These are phyloP conservation scores for Apamea anceps DNA, from an alignment of 2,888 invertebrate genomes.

Conservation along the genomic window DNA sequence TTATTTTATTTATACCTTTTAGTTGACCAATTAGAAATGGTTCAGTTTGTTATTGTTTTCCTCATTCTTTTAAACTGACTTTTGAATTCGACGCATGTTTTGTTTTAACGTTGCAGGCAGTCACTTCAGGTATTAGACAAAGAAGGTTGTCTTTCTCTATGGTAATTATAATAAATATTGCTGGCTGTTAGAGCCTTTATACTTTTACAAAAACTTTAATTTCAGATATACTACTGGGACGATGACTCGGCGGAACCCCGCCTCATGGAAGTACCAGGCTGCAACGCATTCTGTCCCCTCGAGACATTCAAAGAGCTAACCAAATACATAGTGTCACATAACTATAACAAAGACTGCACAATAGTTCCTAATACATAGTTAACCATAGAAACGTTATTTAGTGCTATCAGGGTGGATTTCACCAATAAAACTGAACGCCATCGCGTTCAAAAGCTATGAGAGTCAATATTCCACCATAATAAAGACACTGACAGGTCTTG, in stretches of 20 bases:
- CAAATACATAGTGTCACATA: slow-evolving; percentile 83
- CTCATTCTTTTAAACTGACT: slow-evolving; percentile 14
- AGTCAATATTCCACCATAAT: neutral
- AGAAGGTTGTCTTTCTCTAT: neutral
- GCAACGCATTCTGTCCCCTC: slow-evolving; percentile 88
- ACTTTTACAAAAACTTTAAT: slow-evolving; percentile 37
- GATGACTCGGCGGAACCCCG: slow-evolving; percentile 88
- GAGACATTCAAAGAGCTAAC: slow-evolving; percentile 87
- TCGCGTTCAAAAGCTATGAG: neutral
- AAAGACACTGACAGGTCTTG: neutral
- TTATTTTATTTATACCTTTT: slow-evolving; percentile 15
- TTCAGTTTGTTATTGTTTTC: slow-evolving; percentile 10
- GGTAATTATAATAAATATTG: neutral
- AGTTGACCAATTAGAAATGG: slow-evolving; percentile 10
- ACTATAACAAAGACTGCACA: slow-evolving; percentile 86
- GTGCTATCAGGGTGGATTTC: slow-evolving; percentile 18
- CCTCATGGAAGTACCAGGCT: slow-evolving; percentile 89
- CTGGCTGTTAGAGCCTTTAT: neutral
- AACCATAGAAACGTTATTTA: slow-evolving; percentile 35
- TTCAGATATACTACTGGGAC: slow-evolving; percentile 89
- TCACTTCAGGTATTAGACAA: neutral
- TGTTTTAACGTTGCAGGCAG: neutral
- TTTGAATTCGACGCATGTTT: neutral
- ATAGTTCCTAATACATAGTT: slow-evolving; percentile 73
- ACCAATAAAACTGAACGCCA: neutral